Evolutionary conservation across 2,797 vertebrate genomes (phyloP).

Genomic region (Propithecus perrieri): DNA sequence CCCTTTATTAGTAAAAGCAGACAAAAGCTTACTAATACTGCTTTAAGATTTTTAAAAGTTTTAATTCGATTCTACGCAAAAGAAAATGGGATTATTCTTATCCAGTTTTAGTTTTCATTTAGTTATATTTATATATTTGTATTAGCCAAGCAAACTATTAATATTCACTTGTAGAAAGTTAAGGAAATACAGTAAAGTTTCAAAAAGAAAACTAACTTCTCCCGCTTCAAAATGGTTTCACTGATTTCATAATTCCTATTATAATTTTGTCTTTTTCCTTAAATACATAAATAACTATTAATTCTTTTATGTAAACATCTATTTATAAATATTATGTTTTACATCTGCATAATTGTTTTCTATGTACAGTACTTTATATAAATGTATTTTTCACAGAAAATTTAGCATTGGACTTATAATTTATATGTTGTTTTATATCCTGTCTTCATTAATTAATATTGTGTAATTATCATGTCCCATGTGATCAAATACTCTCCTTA

Average conservation of each 20-base stretch:
- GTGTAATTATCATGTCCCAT: background rate
- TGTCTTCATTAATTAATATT: background rate
- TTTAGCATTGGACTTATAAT: background rate
- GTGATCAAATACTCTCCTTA: background rate
- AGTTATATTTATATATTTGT: background rate
- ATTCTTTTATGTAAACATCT: background rate
- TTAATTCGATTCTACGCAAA: slow-evolving; percentile 44
- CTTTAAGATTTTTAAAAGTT: slow-evolving; percentile 57
- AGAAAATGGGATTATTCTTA: slow-evolving; percentile 39
- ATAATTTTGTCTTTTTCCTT: background rate
- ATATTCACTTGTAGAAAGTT: slow-evolving; percentile 30
- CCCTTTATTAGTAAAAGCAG: slow-evolving; percentile 56
- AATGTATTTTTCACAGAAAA: background rate
- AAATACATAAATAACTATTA: background rate
- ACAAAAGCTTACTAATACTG: background rate
- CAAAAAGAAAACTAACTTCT: background rate
- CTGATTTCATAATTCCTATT: slow-evolving; percentile 1
- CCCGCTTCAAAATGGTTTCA: slow-evolving; percentile 1
- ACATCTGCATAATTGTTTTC: background rate
- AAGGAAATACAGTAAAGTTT: slow-evolving; percentile 15
- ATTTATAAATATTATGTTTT: background rate
- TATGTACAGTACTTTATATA: background rate
- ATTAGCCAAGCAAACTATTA: background rate
- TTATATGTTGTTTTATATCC: background rate
- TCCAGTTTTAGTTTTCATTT: slow-evolving; percentile 13